phyloP scores from a whole-genome alignment of 2,888 invertebrate species.

The Brachylomia viminalis region DNA sequence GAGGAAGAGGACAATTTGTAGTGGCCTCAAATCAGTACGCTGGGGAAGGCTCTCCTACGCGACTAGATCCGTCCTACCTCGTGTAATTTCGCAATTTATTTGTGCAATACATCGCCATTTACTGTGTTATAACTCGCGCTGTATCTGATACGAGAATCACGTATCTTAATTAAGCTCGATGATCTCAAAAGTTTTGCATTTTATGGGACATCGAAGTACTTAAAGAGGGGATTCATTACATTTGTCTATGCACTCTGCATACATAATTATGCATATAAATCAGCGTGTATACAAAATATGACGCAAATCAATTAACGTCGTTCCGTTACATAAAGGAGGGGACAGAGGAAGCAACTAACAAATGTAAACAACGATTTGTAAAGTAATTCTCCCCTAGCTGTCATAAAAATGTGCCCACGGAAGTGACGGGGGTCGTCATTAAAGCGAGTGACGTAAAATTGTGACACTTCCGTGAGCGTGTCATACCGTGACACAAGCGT shows the following conservation, averaged over 20 bases:
- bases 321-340: conserved; percentile 31
- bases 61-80: conserved; percentile 81
- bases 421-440: conserved; percentile 75
- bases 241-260: conserved; percentile 31
- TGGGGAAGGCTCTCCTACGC: conserved; percentile 87
- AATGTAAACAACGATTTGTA: conserved; percentile 68
- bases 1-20: conserved; percentile 89
- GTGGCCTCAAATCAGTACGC: conserved; percentile 88
- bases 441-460: conserved; percentile 72
- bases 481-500: conserved; percentile 71
- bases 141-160: conserved; percentile 32
- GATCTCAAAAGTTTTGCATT: conserved; percentile 41
- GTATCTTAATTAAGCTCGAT: conserved; percentile 52
- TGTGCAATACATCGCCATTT: conserved; percentile 69
- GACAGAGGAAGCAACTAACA: conserved; percentile 56
- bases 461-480: conserved; percentile 75
- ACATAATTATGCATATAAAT: conserved; percentile 7
- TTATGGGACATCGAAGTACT: conserved; percentile 16
- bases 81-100: conserved; percentile 73
- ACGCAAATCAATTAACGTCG: conserved; percentile 50
- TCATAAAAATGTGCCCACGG: conserved; percentile 68
- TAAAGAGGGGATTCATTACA: conserved; percentile 22
- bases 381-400: conserved; percentile 67
- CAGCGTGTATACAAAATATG: conserved; percentile 14
- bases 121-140: conserved; percentile 31